Evolutionary conservation across 2,113 vertebrate species (phyloP).

Genomic region (Taxidea taxus): DNA sequence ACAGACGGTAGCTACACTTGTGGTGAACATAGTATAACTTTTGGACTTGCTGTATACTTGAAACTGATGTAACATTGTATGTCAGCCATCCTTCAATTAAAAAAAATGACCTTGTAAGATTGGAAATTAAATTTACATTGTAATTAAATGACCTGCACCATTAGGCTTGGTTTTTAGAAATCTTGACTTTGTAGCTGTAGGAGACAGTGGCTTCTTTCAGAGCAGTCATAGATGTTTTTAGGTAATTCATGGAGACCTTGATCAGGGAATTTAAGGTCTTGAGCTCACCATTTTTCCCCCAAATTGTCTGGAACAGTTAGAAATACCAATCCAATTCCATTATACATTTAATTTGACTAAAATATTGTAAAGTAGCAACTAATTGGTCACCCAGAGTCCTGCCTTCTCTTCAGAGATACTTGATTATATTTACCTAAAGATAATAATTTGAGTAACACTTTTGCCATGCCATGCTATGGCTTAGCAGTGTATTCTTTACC

Average conservation of each 20-base stretch:
- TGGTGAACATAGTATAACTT: background rate
- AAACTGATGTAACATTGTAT: background rate
- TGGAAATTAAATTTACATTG: constrained; percentile 24
- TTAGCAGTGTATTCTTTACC: background rate
- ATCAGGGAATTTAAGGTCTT: background rate
- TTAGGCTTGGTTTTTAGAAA: background rate
- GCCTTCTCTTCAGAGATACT: background rate
- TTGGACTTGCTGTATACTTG: background rate
- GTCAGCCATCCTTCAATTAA: background rate
- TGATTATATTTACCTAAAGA: background rate
- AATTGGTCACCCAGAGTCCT: background rate
- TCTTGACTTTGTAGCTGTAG: background rate
- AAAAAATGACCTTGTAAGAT: background rate
- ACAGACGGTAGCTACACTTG: background rate
- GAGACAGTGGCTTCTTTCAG: background rate
- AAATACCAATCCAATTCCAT: background rate
- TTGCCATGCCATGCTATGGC: background rate
- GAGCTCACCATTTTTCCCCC: background rate
- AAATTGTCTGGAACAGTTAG: background rate
- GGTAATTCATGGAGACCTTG: background rate
- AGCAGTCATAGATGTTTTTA: background rate
- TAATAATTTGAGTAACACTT: background rate
- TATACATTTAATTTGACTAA: background rate
- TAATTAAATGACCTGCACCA: background rate
- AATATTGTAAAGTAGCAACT: background rate